Evolutionary conservation across 2,113 vertebrate species (phyloP).

Genomic region (Petromus typicus): DNA sequence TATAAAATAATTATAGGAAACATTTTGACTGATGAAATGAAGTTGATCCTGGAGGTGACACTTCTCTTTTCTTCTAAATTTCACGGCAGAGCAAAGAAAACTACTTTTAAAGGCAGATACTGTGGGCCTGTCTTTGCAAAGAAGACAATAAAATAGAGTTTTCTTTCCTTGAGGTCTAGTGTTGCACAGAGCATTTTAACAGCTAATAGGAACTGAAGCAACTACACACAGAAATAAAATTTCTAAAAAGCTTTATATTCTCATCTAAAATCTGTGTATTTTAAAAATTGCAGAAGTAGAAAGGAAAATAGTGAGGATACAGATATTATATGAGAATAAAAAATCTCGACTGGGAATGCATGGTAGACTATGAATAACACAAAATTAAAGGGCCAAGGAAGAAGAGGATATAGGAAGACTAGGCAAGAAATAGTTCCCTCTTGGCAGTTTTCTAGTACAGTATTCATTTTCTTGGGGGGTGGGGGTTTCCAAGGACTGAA

Average conservation of each 20-base stretch:
- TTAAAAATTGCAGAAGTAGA: neutral
- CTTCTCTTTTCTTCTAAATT: neutral
- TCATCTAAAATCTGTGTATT: slow-evolving; percentile 22
- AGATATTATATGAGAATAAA: neutral
- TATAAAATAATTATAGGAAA: neutral
- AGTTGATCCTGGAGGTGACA: neutral
- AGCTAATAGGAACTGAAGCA: neutral
- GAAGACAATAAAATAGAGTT: neutral
- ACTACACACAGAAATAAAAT: neutral
- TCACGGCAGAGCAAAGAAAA: neutral
- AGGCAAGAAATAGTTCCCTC: neutral
- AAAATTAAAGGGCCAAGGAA: neutral
- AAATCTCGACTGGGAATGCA: neutral
- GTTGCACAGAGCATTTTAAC: neutral
- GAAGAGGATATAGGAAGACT: neutral
- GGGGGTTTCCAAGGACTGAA: too few species aligned
- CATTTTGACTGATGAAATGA: neutral
- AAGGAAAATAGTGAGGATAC: neutral
- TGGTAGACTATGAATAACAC: neutral
- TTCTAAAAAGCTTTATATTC: neutral
- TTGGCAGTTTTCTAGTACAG: neutral
- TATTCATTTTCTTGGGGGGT: too few species aligned
- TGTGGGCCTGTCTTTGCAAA: neutral
- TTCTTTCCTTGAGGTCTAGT: neutral
- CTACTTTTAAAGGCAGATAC: neutral